A percentile compares a stretch with the other conserved stretches of the same genome.
phyloP scores from a whole-genome alignment of 2,113 vertebrate species.

The Puffinus mauretanicus region DNA sequence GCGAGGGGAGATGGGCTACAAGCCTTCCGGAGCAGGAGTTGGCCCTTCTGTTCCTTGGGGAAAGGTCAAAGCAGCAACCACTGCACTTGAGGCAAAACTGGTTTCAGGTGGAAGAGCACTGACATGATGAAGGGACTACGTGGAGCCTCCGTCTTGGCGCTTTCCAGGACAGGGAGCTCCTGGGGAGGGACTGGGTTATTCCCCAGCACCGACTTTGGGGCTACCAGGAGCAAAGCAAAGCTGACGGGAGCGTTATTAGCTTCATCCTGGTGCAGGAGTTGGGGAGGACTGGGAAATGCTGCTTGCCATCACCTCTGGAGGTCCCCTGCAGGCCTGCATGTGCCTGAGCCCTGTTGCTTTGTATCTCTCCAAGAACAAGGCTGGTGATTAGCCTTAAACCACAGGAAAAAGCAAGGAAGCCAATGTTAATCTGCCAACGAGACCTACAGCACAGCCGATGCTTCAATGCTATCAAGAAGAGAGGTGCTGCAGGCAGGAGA shows the following conservation, averaged over 20 bases:
- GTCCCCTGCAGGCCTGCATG: background rate
- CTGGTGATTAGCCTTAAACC: background rate
- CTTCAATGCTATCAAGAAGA: background rate
- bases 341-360: background rate
- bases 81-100: background rate
- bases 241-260: background rate
- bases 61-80: background rate
- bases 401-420: background rate
- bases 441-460: background rate
- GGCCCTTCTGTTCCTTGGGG: background rate
- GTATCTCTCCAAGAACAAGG: background rate
- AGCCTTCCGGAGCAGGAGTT: background rate
- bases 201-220: accelerated
- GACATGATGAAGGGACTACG: accelerated
- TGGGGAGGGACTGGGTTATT: background rate
- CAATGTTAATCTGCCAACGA: accelerated
- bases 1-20: background rate
- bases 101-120: background rate
- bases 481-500: background rate
- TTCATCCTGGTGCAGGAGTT: background rate
- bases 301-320: background rate
- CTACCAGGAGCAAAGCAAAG: background rate
- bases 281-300: background rate
- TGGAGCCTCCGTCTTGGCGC: background rate
- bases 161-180: background rate